Conservation (phyloP, 2,888 invertebrate genomes). For the Chrysomela aeneicollis region DNA sequence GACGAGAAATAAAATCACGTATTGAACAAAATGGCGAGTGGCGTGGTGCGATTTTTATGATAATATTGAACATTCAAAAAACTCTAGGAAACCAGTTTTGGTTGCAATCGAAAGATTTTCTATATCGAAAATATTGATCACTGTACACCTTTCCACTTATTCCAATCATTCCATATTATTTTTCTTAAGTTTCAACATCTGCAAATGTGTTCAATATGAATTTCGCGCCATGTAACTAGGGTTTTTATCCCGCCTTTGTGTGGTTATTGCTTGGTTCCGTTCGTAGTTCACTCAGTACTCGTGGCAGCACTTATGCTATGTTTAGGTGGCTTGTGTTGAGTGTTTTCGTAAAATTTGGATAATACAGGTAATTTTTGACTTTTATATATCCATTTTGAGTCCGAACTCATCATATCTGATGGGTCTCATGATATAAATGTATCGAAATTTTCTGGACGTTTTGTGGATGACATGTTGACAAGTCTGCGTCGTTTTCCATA, state of each 20-base stretch:
- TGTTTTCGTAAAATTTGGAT: constrained; percentile 45
- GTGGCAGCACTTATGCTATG: constrained; percentile 53
- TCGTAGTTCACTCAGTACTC: constrained; percentile 36
- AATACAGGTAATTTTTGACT: constrained; percentile 46
- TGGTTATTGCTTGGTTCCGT: not conserved
- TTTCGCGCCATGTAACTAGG: not conserved
- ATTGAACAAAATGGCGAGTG: too few relatives aligned
- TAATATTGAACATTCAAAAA: too few relatives aligned
- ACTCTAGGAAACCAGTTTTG: too few relatives aligned
- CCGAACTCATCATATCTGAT: not conserved
- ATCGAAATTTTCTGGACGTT: constrained; percentile 1
- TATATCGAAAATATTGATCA: too few relatives aligned
- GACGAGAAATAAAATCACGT: too few relatives aligned
- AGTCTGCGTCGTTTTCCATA: constrained; percentile 43
- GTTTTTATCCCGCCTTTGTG: not conserved
- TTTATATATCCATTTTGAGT: constrained; percentile 28
- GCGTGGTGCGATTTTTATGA: too few relatives aligned
- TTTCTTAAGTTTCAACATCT: not conserved
- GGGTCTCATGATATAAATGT: not conserved
- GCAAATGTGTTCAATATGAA: not conserved
- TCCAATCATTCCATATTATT: too few relatives aligned
- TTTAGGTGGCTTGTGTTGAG: constrained; percentile 52
- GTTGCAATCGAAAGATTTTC: too few relatives aligned
- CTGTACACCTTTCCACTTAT: too few relatives aligned
- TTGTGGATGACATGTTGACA: constrained; percentile 30